Conservation (phyloP, 2,888 invertebrate species). For the Lasioglossum leucozonium region DNA sequence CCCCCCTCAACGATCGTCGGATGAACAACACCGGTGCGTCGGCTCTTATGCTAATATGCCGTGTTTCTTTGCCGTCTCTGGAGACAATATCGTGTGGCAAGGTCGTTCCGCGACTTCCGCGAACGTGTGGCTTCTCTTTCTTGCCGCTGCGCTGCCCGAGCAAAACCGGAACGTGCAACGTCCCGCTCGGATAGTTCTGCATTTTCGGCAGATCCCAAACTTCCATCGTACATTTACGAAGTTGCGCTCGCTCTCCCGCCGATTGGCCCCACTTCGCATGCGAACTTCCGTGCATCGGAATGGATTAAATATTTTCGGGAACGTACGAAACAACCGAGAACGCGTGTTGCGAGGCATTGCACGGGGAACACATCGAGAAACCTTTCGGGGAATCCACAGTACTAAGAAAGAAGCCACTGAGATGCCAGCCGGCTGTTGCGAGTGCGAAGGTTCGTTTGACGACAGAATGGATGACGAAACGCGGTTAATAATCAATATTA, state of each 20-base stretch:
- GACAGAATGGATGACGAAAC: not conserved
- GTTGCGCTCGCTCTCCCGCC: not conserved
- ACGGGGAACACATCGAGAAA: not conserved
- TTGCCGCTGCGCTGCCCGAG: not conserved
- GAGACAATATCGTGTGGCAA: constrained; percentile 51
- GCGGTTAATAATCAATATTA: not conserved
- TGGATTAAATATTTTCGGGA: not conserved
- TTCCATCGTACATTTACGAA: not conserved
- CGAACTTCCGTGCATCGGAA: not conserved
- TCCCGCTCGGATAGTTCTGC: not conserved
- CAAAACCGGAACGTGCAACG: not conserved
- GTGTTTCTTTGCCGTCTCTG: constrained; percentile 44
- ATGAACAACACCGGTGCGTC: constrained; percentile 42
- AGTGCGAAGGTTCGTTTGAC: not conserved
- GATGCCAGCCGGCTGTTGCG: not conserved
- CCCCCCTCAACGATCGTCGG: not conserved
- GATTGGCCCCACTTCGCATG: not conserved
- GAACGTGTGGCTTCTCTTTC: constrained; percentile 28
- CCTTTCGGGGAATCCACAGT: not conserved
- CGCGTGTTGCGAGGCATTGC: not conserved
- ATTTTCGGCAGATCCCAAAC: not conserved
- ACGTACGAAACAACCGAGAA: not conserved
- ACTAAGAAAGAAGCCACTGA: constrained; percentile 9
- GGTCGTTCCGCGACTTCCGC: constrained; percentile 59
- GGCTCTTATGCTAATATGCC: constrained; percentile 59